phyloP scores from a whole-genome alignment of 2,888 invertebrate species.

The Hesperia comma region DNA sequence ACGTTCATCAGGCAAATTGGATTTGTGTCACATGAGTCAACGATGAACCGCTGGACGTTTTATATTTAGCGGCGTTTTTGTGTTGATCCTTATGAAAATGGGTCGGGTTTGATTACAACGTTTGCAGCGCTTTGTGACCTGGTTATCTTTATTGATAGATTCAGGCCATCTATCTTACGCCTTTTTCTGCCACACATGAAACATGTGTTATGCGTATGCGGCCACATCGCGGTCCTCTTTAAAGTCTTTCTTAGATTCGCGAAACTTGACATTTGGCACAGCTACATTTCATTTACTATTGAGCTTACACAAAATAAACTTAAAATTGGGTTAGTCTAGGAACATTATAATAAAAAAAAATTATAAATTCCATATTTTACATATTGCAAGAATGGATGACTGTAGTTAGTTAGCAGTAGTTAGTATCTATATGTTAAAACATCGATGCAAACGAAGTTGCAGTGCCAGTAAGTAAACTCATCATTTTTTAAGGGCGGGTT shows the following conservation, averaged over 20 bases:
- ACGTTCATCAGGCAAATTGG: constrained; percentile 39
- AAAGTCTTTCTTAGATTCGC: not conserved
- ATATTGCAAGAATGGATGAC: too few relatives aligned
- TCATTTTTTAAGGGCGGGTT: constrained; percentile 21
- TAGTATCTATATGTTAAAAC: too few relatives aligned
- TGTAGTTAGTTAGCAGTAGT: too few relatives aligned
- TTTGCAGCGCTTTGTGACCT: constrained; percentile 24
- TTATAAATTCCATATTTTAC: too few relatives aligned
- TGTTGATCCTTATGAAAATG: constrained; percentile 39
- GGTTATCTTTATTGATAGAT: constrained; percentile 19
- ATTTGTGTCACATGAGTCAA: constrained; percentile 61
- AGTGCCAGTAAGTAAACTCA: constrained; percentile 3
- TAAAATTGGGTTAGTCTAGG: not conserved
- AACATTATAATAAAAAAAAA: too few relatives aligned
- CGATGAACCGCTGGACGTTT: constrained; percentile 42
- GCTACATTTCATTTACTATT: not conserved
- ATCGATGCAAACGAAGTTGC: not conserved
- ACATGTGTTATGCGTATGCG: not conserved
- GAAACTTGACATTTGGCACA: not conserved
- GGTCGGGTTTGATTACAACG: constrained; percentile 42
- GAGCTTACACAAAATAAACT: not conserved
- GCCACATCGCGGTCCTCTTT: not conserved
- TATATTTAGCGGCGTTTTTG: constrained; percentile 46
- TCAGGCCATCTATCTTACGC: constrained; percentile 7
- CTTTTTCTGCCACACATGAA: not conserved